Percentiles rank a stretch among this genome's conserved stretches.
These are phyloP conservation scores for Xerus rutilus DNA, from an alignment of 2,797 vertebrate genomes.

Conservation along the genomic window DNA sequence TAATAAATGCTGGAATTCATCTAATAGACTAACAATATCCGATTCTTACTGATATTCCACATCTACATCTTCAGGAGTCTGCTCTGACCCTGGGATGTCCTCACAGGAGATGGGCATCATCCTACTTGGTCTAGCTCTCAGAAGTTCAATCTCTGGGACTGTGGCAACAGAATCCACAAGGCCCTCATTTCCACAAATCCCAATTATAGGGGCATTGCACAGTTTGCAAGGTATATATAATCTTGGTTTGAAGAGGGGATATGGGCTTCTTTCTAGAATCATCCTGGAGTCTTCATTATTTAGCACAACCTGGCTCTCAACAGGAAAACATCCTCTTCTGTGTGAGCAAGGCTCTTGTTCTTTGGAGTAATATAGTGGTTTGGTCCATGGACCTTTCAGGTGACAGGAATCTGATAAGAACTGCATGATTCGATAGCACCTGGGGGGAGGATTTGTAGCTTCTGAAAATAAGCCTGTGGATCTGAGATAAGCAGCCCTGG, in stretches of 20 bases:
- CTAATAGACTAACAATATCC: background rate
- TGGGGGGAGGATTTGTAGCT: no score
- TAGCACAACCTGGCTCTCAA: background rate
- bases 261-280: slow-evolving; percentile 45
- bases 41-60: background rate
- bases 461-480: background rate
- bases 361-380: background rate
- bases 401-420: slow-evolving; percentile 27
- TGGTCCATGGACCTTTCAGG: background rate
- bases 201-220: background rate
- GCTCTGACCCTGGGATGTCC: background rate
- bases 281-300: background rate
- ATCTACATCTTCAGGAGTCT: background rate
- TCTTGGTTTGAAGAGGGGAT: background rate
- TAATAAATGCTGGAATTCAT: background rate
- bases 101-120: background rate
- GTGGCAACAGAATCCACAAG: background rate
- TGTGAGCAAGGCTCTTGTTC: background rate
- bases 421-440: background rate
- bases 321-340: background rate
- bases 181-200: background rate
- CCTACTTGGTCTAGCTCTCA: background rate
- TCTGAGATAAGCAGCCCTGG: background rate
- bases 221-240: background rate
- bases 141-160: background rate